Evolutionary conservation across 2,888 invertebrate genomes (phyloP).

Genomic region (Lasioglossum vierecki): DNA sequence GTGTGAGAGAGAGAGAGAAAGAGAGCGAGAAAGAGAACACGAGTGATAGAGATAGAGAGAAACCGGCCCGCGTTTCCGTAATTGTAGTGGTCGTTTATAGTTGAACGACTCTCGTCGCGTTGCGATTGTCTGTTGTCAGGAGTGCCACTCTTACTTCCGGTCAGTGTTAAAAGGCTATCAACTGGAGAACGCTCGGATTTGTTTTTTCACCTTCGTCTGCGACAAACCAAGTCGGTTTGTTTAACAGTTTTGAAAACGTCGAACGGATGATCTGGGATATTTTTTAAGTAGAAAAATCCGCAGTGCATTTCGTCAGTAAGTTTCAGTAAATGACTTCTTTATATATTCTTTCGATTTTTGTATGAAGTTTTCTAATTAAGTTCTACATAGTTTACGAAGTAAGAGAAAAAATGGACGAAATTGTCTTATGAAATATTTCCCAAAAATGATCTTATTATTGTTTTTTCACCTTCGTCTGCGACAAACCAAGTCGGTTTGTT

Average conservation of each 20-base stretch:
- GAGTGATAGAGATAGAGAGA: slow-evolving; percentile 28
- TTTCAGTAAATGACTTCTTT: background rate
- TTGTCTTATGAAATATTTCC: background rate
- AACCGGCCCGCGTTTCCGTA: slow-evolving; percentile 69
- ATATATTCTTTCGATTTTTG: background rate
- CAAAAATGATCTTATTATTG: background rate
- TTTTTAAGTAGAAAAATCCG: background rate
- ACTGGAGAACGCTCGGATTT: slow-evolving; percentile 50
- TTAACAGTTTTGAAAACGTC: background rate
- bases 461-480: slow-evolving; percentile 22
- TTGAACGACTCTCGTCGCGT: slow-evolving; percentile 79
- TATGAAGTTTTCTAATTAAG: background rate
- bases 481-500: slow-evolving; percentile 5
- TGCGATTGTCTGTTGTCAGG: slow-evolving; percentile 74
- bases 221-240: background rate
- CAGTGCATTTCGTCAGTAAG: background rate
- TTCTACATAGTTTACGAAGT: background rate
- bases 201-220: slow-evolving; percentile 26
- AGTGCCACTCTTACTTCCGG: slow-evolving; percentile 72
- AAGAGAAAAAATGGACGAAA: too few relatives aligned
- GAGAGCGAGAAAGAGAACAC: slow-evolving; percentile 15
- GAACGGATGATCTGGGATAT: background rate
- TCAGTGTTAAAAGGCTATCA: slow-evolving; percentile 66
- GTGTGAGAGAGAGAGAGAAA: slow-evolving; percentile 36
- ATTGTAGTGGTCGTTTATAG: slow-evolving; percentile 83